Conservation (phyloP, 2,113 vertebrate species). For the Pseudorhombus dupliciocellatus region DNA sequence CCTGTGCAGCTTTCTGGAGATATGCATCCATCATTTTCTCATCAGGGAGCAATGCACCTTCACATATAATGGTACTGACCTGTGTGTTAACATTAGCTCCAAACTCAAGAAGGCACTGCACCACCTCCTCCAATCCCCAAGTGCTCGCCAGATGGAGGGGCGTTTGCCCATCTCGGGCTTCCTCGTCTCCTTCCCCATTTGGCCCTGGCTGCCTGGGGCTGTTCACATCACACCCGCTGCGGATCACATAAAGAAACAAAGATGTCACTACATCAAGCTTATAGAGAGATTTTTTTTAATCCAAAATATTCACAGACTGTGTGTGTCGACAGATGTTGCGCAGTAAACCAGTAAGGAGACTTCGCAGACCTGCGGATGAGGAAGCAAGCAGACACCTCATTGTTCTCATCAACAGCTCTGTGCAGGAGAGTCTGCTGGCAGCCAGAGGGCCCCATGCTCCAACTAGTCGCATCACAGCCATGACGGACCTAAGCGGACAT, state of each 20-base stretch:
- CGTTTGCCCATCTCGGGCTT: slow-evolving; percentile 93
- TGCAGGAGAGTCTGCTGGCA: slow-evolving; percentile 95
- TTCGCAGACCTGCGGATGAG: slow-evolving; percentile 92
- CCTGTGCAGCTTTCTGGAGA: no score
- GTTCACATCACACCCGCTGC: slow-evolving; percentile 94
- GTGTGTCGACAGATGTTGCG: background rate
- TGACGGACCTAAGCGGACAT: slow-evolving; percentile 88
- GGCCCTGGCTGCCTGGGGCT: slow-evolving; percentile 90
- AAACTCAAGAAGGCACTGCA: slow-evolving; percentile 98
- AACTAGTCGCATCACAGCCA: slow-evolving; percentile 94
- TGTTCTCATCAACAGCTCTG: slow-evolving; percentile 95
- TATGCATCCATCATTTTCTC: background rate
- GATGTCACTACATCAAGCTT: background rate
- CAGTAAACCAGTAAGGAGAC: background rate
- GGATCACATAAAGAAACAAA: background rate
- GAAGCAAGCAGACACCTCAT: slow-evolving; percentile 91
- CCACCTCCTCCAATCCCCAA: slow-evolving; percentile 94
- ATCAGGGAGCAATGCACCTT: background rate
- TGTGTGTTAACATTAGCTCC: slow-evolving; percentile 96
- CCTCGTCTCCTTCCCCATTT: slow-evolving; percentile 95
- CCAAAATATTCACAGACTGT: background rate
- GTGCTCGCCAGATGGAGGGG: slow-evolving; percentile 93
- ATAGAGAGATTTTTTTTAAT: background rate
- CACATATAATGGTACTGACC: slow-evolving; percentile 69
- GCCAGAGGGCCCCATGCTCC: slow-evolving; percentile 90